Evolutionary conservation across 2,113 vertebrate species (phyloP), one percentile per base, ranked within the genome.

Genomic region (Pao palembangensis): DNA sequence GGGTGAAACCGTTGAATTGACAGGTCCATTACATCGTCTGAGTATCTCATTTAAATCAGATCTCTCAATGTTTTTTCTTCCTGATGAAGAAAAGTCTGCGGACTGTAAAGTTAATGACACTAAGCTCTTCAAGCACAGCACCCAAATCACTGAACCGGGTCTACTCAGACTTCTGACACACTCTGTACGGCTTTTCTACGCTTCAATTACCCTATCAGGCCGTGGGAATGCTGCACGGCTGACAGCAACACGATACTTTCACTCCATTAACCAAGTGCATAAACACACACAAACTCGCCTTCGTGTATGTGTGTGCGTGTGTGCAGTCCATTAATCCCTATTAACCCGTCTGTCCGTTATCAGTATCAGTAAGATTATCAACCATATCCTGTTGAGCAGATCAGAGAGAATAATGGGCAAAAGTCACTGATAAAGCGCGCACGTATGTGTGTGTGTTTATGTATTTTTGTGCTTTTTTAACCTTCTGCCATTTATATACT

Each of bases 321-420:
- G 49, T 69, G 49, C 53, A 75, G 60, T 78, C 79, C 78, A 86
- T 86, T 87, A 87, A 89, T 87, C 79, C 78, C 78, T 71, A 80
- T 87, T 85, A 87, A 86, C 84, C 79, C 78, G 56, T 76, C 71
- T 72, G 68, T 76, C 73, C 73, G 72, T 79, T 85, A 85, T 85
- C 82, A 86, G 67, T 58, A 67, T 75, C 54, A 28, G 51, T 48
- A 25, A 79, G 71, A 74, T 78, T 76, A 85, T 83, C 77, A 83
- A 65, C 69, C 55, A 64, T 51, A 69, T 84, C 70, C 73, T 60
- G 58, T 60, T 58, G 69, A 81, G 64, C 79, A 87, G 84, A 82
- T 85, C 85, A 80, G 10, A 66, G 28, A 71, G 67, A 79, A 86
- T 85, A 84, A 83, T 80, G 75, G 62, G 71, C 63, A 74, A 76